Conservation (phyloP, 2,797 vertebrate species). For the Parambassis ranga region DNA sequence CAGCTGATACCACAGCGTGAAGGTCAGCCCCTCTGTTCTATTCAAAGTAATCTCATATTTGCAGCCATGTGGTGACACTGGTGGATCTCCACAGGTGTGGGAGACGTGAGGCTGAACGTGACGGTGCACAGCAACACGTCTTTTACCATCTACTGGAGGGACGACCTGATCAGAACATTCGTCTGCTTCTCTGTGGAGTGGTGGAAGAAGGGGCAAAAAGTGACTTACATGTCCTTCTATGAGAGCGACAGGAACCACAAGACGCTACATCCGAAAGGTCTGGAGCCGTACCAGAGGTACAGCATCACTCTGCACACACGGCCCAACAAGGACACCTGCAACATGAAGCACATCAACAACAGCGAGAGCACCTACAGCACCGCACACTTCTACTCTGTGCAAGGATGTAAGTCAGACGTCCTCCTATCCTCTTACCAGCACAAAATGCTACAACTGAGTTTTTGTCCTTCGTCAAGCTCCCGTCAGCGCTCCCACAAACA, state of each 20-base stretch:
- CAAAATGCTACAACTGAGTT: too few species aligned
- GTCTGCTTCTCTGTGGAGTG: constrained; percentile 84
- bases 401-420: constrained; percentile 80
- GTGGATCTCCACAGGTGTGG: constrained; percentile 53
- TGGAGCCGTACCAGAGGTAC: constrained; percentile 81
- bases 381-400: constrained; percentile 70
- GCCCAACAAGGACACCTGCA: constrained; percentile 63
- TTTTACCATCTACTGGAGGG: constrained; percentile 77
- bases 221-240: constrained; percentile 47
- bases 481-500: constrained; percentile 72
- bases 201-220: constrained; percentile 50
- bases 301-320: constrained; percentile 75
- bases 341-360: constrained; percentile 70
- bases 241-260: neutral
- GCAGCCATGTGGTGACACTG: too few species aligned
- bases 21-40: too few species aligned
- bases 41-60: too few species aligned
- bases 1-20: constrained; percentile 6
- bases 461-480: constrained; percentile 75
- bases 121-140: constrained; percentile 55
- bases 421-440: neutral
- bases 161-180: constrained; percentile 33
- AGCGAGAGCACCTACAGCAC: constrained; percentile 77
- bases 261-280: too few species aligned
- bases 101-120: constrained; percentile 66